Evolutionary conservation across 2,797 vertebrate genomes (phyloP), one percentile per base, ranked within the genome.

Genomic region (Champsocephalus gunnari): DNA sequence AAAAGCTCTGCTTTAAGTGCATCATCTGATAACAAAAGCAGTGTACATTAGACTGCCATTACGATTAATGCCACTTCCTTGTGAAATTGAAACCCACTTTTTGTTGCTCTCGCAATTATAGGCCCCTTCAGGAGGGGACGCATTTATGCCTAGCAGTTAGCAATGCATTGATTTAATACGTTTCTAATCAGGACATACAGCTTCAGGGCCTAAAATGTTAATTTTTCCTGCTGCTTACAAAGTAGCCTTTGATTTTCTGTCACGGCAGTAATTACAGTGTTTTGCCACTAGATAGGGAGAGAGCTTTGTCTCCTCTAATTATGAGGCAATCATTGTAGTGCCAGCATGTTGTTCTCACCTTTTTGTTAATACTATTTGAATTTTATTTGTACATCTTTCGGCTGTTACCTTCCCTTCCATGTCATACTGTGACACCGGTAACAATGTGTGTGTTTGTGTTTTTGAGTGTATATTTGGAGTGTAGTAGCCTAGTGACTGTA

Each of bases 281-380:
- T 99, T 97, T 96, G 96, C 97, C 96, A 96, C 97, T 98, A 97
- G 97, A 98, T 96, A 96, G 96, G 94, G 73, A 83, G 88, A 90
- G 96, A 96, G 97, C 97, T 98, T 98, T 99, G 97, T 98, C 96
- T 98, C 96, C 93, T 97, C 97, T 98, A 99, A 99, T 98, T 99
- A 98, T 96, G 95, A 98, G 96, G 96, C 98, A 97, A 99, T 99
- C 96, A 97, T 98, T 95, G 95, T 95, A 95, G 94, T 92, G 94
- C 93, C 94, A 96, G 94, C 94, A 86, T 94, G 95, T 95, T 95
- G 95, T 95, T 96, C 95, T 96, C 96, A 95, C 96, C 96, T 97
- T 96, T 96, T 95, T 96, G 95, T 96, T 96, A 93, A 95, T 96
- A 79, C 77, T 87, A 71, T 87, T 89, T 89, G 80, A 48, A 86